phyloP scores from a whole-genome alignment of 2,113 vertebrate genomes.

The Carlito syrichta region DNA sequence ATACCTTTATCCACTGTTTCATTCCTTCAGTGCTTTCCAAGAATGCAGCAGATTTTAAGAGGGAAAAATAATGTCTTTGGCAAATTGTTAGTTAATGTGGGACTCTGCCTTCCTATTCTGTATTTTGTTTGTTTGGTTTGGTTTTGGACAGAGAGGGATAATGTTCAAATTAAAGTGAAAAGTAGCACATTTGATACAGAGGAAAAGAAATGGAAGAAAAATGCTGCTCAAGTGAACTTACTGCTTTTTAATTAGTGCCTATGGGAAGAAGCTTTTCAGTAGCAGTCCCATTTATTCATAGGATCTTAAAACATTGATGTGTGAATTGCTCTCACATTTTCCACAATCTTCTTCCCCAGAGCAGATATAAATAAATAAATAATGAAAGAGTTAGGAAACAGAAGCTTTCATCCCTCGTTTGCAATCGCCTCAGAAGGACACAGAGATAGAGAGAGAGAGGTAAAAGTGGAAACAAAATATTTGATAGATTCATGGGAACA shows the following conservation, averaged over 20 bases:
- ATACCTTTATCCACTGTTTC: not conserved
- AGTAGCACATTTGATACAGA: conserved; percentile 18
- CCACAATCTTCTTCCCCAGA: conserved; percentile 55
- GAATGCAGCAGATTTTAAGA: not conserved
- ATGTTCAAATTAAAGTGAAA: conserved; percentile 54
- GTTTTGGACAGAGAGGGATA: not conserved
- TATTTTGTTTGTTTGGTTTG: not conserved
- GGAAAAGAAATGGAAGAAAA: conserved; percentile 48
- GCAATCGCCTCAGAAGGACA: conserved; percentile 42
- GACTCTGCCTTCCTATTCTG: not conserved
- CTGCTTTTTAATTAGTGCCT: conserved; percentile 81
- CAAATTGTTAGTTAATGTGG: not conserved
- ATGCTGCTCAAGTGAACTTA: conserved; percentile 50
- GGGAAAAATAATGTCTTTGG: not conserved
- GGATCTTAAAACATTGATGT: conserved; percentile 70
- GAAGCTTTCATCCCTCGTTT: conserved; percentile 61
- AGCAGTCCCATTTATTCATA: conserved; percentile 56
- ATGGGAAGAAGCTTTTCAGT: conserved; percentile 71
- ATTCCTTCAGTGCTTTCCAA: not conserved
- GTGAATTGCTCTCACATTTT: conserved; percentile 68
- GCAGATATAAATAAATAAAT: conserved; percentile 76
- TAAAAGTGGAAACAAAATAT: not conserved
- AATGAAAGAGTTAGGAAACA: conserved; percentile 54
- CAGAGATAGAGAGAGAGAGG: not conserved
- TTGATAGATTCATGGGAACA: conserved; percentile 50